Evolutionary conservation across 2,888 invertebrate species (phyloP), one percentile per base, ranked within the genome.

Genomic region (Carterocephalus palaemon): DNA sequence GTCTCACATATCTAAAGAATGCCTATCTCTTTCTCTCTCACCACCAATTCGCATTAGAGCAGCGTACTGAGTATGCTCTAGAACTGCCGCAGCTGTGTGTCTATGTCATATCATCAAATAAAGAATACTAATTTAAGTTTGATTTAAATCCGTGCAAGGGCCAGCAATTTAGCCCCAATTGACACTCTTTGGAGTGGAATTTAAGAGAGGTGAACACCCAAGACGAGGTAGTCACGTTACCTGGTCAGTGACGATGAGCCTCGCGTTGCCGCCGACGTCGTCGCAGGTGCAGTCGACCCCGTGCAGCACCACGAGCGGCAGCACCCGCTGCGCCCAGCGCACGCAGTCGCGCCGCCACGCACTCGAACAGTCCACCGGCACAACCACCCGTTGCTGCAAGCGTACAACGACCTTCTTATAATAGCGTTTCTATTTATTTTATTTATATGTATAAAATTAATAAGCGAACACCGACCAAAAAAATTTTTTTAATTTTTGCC

Each of bases 341-440:
- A 83, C 83, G 64, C 76, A 71, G 67, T 83, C 80, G 22, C 80
- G 75, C 8, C 67, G 66, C 83, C 83, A 84, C 70, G 40, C 3
- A 9, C 54, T n/a, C 57, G 41, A 2, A 49, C 2, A 10, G 16
- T n/a, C n/a, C 22, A 15, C 15, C 2, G 13, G 2, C 17, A 31
- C 9, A 49, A 53, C 47, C 4, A 6, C 4, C 4, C 22, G 24
- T 20, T 23, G 13, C 29, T 39, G 38, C 8, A 9, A 33, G n/a
- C n/a, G n/a, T 20, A 12, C 3, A 2, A 17, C 31, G 8, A 13
- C 5, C 29, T n/a, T n/a, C 2, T 26, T 1, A 26, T 6, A 26
- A 26, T 12, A 26, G n/a, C n/a, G n/a, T n/a, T n/a, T n/a, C n/a
- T n/a, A n/a, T n/a, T n/a, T n/a, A n/a, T n/a, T n/a, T n/a, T n/a